These are phyloP conservation scores for Pantherophis guttatus DNA, from an alignment of 2,113 vertebrate genomes.

Conservation along the genomic window DNA sequence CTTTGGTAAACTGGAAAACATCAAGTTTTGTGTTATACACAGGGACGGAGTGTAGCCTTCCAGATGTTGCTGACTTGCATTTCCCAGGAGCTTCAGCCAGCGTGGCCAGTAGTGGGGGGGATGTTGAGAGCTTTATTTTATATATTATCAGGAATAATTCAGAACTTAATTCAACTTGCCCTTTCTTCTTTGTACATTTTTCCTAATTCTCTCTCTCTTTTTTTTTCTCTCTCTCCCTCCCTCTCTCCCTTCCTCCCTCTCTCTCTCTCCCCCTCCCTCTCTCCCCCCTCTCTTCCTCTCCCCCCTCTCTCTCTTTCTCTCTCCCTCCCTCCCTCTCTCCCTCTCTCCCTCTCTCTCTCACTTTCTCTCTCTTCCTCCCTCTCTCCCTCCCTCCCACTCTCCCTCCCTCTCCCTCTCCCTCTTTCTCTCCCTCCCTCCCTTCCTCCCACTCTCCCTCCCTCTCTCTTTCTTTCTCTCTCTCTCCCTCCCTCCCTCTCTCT, in stretches of 20 bases:
- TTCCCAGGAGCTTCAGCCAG: neutral
- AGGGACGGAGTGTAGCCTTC: neutral
- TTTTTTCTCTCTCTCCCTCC: neutral
- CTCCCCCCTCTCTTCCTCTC: too few relatives aligned
- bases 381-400: too few relatives aligned
- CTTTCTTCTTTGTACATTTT: neutral
- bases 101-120: neutral
- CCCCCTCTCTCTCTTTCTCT: too few relatives aligned
- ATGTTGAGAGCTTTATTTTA: neutral
- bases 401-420: too few relatives aligned
- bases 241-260: too few relatives aligned
- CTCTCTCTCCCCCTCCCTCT: neutral
- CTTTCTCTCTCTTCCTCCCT: neutral
- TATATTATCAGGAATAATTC: neutral
- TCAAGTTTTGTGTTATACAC: neutral
- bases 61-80: neutral
- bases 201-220: neutral
- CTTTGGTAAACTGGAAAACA: neutral
- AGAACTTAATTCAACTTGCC: neutral
- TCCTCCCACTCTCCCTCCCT: too few relatives aligned
- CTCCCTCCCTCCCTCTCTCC: too few relatives aligned
- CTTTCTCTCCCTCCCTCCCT: too few relatives aligned
- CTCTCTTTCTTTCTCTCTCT: too few relatives aligned
- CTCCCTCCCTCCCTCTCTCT: neutral
- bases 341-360: too few relatives aligned